Evolutionary conservation across 2,888 invertebrate genomes (phyloP), one percentile per base, ranked within the genome.

Genomic region (Tuta absoluta): DNA sequence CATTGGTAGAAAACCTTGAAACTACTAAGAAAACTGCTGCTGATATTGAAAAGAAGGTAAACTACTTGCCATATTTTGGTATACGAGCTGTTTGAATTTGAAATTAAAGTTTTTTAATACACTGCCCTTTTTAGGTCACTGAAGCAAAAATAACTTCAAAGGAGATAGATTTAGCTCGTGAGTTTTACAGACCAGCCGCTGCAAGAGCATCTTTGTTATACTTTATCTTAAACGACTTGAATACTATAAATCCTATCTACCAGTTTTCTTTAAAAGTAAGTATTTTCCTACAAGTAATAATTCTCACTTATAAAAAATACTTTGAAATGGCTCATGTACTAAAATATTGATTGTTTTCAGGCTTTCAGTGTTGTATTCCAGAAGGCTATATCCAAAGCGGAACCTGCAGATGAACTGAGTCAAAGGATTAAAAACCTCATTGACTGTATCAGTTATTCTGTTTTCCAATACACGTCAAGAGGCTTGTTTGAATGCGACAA

Each of bases 291-390:
- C n/a, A n/a, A n/a, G n/a, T n/a, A n/a, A n/a, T n/a, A n/a, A n/a
- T n/a, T n/a, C n/a, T n/a, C n/a, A n/a, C 2, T 10, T 17, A 17
- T 48, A 17, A 17, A 48, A 12, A 17, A 7, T n/a, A n/a, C n/a
- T n/a, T 8, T 33, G 5, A 33, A 33, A 33, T 33, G 17, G 2
- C 7, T 17, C 4, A 19, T 17, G 2, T 19, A n/a, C n/a, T n/a
- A n/a, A n/a, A n/a, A n/a, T n/a, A n/a, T n/a, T n/a, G n/a, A n/a
- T n/a, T 19, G 19, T 21, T 87, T 89, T n/a, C 76, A 97, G 97
- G 98, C 98, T 1, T 98, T 98, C 86, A 98, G 97, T 85, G 98
- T 98, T n/a, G 98, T 98, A 37, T 98, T 98, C 83, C 98, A 98
- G 92, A 98, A 98, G 80, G 98, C 98, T 19, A 98, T 99, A 77